A percentile compares a stretch with the other conserved stretches of the same genome.
Conservation (phyloP, 2,797 vertebrate genomes). For the Tinamus major region DNA sequence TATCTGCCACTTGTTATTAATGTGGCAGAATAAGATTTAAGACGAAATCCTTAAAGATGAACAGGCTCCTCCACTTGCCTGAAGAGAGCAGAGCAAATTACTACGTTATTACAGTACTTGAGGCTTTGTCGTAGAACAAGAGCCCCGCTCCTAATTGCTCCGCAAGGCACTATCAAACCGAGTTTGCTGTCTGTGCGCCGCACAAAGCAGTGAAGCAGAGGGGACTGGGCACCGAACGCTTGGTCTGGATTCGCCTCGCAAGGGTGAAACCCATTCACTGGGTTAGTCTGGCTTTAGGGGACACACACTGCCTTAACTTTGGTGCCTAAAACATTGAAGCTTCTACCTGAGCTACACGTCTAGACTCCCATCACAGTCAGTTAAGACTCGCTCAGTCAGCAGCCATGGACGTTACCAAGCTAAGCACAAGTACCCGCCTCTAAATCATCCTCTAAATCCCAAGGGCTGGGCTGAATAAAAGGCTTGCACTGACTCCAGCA, state of each 20-base stretch:
- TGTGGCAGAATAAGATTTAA: not conserved
- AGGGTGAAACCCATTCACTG: not conserved
- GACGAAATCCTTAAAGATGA: not conserved
- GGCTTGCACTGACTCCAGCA: not conserved
- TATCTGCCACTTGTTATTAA: not conserved
- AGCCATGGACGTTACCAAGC: not conserved
- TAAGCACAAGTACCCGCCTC: not conserved
- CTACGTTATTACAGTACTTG: not conserved
- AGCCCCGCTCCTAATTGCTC: not conserved
- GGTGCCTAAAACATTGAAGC: not conserved
- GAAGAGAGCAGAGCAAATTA: not conserved
- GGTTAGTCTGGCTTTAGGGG: not conserved
- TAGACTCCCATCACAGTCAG: not conserved
- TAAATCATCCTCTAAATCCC: not conserved
- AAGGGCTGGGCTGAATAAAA: not conserved
- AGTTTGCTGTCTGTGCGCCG: rapidly evolving
- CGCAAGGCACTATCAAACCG: not conserved
- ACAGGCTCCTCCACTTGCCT: not conserved
- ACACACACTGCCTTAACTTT: not conserved
- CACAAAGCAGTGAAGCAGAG: not conserved
- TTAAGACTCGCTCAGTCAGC: not conserved
- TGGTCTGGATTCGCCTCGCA: not conserved
- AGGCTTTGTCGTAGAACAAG: not conserved
- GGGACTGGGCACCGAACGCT: not conserved
- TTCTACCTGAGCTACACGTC: not conserved